Base-by-base conservation (phyloP, 2,888 invertebrate species). In the Trimorus sp. region DNA sequence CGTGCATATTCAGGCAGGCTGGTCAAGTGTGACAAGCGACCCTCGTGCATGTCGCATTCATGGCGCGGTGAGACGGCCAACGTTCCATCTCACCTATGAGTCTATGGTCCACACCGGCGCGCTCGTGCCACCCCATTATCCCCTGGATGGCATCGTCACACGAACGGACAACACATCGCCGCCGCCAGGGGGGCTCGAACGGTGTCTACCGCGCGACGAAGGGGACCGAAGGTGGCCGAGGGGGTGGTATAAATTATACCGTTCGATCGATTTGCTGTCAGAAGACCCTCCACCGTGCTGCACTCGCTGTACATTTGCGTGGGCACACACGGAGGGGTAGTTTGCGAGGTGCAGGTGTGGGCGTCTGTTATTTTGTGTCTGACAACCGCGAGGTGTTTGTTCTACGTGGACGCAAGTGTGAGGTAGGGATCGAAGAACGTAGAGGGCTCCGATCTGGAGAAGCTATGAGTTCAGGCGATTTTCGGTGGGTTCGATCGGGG, bases 221-320 rank as follows among this genome's bases (percentile, higher is more conserved):
- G 78, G 84, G 83, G 78, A 56, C 49, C 69, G 65, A 87, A 86
- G 87, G 87, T 87, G 88, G 87, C 87, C 88, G 85, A 85, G 86
- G 89, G 91, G 90, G 89, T 90, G 90, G 91, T 91, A 91, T 91
- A 91, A 91, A 91, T 91, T 91, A 91, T 91, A 91, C 90, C 91
- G 90, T 91, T 91, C 91, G 87, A 91, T 91, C 91, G 91, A 91
- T 91, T 91, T 91, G 85, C 91, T 91, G 91, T 91, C 91, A 91
- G 88, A 90, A 88, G 90, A 90, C 90, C 91, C 89, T 89, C 88
- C 84, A 83, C 87, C 87, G 87, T 87, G 85, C 82, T 63, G 81
- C 79, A 82, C 68, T 65, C 79, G 82, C 71, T 76, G 58, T 76
- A 86, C 85, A 79, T 77, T 82, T 84, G 73, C 80, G 75, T 80